Percentiles rank a stretch among this genome's conserved stretches.
Evolutionary conservation across 2,113 vertebrate species (phyloP).

Genomic region (Cebus imitator): DNA sequence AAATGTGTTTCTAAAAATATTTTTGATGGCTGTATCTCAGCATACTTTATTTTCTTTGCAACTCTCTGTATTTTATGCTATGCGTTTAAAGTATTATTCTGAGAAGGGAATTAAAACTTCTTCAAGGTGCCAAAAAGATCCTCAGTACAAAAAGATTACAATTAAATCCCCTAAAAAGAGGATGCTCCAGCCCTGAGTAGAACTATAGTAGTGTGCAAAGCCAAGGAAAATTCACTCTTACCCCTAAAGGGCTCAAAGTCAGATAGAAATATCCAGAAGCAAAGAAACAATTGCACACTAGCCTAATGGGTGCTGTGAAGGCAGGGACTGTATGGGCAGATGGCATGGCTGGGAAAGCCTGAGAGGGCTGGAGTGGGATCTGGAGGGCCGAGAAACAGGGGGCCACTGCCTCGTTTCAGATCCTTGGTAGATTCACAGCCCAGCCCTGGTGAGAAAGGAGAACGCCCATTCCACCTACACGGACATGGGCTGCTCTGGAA

Average conservation of each 20-base stretch:
- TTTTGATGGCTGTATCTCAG: neutral
- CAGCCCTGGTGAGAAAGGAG: neutral
- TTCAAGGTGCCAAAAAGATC: neutral
- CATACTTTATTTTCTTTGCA: neutral
- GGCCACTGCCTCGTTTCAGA: rapidly evolving
- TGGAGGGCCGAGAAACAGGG: neutral
- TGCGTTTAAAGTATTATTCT: neutral
- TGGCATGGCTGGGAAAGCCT: neutral
- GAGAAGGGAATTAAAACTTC: neutral
- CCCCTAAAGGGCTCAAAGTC: neutral
- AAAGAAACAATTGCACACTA: neutral
- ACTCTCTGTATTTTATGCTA: neutral
- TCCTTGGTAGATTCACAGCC: neutral
- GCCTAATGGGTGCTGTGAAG: neutral
- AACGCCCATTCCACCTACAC: neutral
- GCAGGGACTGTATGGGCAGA: rapidly evolving
- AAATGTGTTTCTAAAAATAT: neutral
- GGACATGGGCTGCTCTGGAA: rapidly evolving
- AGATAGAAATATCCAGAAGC: neutral
- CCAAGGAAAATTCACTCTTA: neutral
- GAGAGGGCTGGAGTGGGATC: neutral
- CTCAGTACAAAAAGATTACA: neutral
- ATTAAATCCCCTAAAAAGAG: neutral
- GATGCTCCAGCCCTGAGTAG: neutral
- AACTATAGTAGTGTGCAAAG: neutral